Percentiles rank a stretch among this genome's conserved stretches.
Conservation (phyloP, 2,797 vertebrate genomes). For the Otus scops region DNA sequence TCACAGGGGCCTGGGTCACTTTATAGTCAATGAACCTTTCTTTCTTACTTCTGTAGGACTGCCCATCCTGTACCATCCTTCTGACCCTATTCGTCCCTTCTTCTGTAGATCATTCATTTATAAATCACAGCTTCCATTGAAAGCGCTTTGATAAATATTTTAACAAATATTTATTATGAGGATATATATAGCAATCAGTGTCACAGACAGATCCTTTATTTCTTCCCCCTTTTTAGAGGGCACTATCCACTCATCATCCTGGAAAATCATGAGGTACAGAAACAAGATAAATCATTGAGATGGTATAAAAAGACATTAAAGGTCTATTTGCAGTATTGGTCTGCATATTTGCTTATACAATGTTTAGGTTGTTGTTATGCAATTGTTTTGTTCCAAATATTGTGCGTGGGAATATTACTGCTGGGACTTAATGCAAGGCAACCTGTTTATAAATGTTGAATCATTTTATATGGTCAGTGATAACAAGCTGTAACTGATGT, state of each 20-base stretch:
- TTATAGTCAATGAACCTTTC: background rate
- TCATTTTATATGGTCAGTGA: background rate
- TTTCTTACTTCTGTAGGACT: background rate
- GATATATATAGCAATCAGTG: background rate
- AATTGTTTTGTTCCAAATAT: background rate
- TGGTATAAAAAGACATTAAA: background rate
- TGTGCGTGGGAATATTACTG: rapidly evolving
- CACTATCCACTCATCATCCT: background rate
- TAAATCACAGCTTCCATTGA: background rate
- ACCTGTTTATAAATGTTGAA: background rate
- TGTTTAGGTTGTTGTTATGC: background rate
- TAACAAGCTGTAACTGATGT: background rate
- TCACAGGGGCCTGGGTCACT: too few relatives aligned
- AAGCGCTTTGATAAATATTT: background rate
- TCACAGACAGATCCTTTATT: background rate
- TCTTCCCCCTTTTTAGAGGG: background rate
- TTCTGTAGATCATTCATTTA: background rate
- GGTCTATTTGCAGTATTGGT: background rate
- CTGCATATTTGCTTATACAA: background rate
- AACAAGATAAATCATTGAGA: background rate
- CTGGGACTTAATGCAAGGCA: background rate
- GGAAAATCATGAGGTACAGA: background rate
- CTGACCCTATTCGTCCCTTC: background rate
- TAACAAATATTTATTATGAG: background rate
- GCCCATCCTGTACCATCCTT: background rate